Evolutionary conservation across 2,113 vertebrate species (phyloP).

Genomic region (Gambusia affinis): DNA sequence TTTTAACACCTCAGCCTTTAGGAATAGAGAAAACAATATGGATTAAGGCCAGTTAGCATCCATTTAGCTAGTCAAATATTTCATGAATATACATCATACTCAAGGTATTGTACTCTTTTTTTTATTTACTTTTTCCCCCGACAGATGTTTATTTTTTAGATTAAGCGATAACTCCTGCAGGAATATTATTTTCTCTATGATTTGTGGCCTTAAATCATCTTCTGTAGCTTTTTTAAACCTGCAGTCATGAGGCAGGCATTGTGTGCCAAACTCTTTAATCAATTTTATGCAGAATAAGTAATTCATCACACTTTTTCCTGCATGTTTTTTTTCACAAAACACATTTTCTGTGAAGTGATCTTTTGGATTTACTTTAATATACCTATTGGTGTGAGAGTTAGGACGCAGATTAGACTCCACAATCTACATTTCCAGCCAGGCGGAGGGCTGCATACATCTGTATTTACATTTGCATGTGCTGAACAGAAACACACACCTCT

Average conservation of each 20-base stretch:
- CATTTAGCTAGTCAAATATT: no score
- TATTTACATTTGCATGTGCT: constrained; percentile 26
- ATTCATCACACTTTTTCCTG: constrained; percentile 7
- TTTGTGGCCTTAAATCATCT: neutral
- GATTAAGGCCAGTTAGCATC: no score
- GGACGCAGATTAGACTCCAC: constrained; percentile 60
- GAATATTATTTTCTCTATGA: neutral
- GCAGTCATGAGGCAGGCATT: neutral
- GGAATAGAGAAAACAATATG: no score
- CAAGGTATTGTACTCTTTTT: no score
- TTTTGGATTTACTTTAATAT: constrained; percentile 52
- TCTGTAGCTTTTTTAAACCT: neutral
- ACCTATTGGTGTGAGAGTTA: constrained; percentile 33
- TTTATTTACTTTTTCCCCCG: no score
- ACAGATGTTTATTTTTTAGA: no score
- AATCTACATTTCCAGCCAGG: constrained; percentile 71
- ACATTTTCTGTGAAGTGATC: neutral
- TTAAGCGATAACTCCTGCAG: neutral
- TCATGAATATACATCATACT: no score
- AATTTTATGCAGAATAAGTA: constrained; percentile 7
- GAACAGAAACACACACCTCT: constrained; percentile 11
- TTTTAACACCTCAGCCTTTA: no score
- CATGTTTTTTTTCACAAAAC: no score
- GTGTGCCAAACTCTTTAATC: constrained; percentile 18
- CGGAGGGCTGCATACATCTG: constrained; percentile 40